phyloP scores from a whole-genome alignment of 2,113 vertebrate genomes.

The Capreolus pygargus region DNA sequence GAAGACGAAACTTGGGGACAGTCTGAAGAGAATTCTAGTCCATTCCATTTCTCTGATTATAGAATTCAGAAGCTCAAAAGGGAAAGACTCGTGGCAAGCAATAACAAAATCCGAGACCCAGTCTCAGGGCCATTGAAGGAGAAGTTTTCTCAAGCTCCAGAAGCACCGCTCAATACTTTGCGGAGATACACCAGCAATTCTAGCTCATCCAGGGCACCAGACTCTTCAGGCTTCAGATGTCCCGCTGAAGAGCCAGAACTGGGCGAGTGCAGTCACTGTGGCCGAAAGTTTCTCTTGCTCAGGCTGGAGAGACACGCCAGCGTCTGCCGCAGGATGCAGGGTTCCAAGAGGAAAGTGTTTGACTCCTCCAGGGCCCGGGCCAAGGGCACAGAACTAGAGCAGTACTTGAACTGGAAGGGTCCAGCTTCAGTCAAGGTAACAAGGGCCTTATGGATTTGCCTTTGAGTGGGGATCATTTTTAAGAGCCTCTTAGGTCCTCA shows the following conservation, averaged over 20 bases:
- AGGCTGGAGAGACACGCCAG: slow-evolving; percentile 85
- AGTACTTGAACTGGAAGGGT: slow-evolving; percentile 80
- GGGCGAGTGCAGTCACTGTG: slow-evolving; percentile 84
- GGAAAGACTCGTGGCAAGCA: slow-evolving; percentile 66
- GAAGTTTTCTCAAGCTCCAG: background rate
- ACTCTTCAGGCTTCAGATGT: background rate
- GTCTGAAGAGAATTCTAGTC: slow-evolving; percentile 41
- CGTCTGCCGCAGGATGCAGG: slow-evolving; percentile 83
- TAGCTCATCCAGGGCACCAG: background rate
- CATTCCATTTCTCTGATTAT: slow-evolving; percentile 42
- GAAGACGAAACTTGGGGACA: background rate
- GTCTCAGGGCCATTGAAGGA: background rate
- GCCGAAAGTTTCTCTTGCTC: slow-evolving; percentile 80
- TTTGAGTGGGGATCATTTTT: background rate
- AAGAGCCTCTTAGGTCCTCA: background rate
- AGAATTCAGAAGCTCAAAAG: slow-evolving; percentile 69
- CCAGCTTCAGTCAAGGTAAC: slow-evolving; percentile 81
- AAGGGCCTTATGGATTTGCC: background rate
- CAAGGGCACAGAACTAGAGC: slow-evolving; percentile 86
- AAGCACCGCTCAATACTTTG: slow-evolving; percentile 17
- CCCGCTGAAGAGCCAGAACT: slow-evolving; percentile 40
- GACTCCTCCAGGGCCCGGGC: slow-evolving; percentile 84
- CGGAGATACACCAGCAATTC: background rate
- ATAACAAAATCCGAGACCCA: slow-evolving; percentile 60
- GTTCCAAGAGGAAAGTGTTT: slow-evolving; percentile 84